phyloP scores from a whole-genome alignment of 2,888 invertebrate genomes.

The Polydrusus tereticollis region DNA sequence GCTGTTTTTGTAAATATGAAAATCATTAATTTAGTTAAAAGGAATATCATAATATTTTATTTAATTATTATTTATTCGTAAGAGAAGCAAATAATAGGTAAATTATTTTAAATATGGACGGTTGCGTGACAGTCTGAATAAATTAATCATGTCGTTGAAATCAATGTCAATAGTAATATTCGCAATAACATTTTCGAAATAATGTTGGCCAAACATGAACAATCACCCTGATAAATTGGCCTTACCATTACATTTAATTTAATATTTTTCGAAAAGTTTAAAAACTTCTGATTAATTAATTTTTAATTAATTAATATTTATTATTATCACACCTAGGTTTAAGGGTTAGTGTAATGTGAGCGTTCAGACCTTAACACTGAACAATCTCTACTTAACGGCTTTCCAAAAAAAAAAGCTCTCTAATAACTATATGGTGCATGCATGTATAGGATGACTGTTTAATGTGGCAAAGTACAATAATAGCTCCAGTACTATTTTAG shows the following conservation, averaged over 20 bases:
- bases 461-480: no score
- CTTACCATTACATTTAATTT: conserved; percentile 23
- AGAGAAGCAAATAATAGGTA: conserved; percentile 14
- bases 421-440: no score
- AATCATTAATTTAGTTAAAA: not conserved
- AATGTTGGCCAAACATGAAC: conserved; percentile 29
- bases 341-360: no score
- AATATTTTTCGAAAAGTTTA: conserved; percentile 1
- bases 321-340: no score
- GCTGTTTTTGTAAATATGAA: not conserved
- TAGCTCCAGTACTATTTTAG: no score
- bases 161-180: conserved; percentile 34
- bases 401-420: no score
- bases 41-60: conserved; percentile 13
- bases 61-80: conserved; percentile 29
- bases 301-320: no score
- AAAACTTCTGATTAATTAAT: no score
- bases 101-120: conserved; percentile 31
- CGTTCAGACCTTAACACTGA: no score
- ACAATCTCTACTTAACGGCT: no score
- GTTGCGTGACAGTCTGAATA: conserved; percentile 12
- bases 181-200: conserved; percentile 30
- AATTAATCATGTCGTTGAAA: conserved; percentile 34
- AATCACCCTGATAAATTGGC: conserved; percentile 23
- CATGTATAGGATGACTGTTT: no score